These are phyloP conservation scores for Nemotelus nigrinus DNA, from an alignment of 2,888 invertebrate species.

Conservation along the genomic window DNA sequence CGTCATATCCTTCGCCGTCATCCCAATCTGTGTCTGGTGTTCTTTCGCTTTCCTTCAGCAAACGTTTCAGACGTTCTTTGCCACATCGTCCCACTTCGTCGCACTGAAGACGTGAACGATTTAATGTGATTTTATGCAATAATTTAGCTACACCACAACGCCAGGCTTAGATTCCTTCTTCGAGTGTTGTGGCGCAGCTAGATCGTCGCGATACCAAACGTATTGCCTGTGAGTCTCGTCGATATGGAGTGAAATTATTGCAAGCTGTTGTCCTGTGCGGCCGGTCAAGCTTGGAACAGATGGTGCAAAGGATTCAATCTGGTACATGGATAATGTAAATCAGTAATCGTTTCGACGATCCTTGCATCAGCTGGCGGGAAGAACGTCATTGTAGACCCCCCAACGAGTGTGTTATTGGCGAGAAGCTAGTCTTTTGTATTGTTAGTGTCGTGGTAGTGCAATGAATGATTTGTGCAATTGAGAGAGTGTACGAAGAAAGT, in stretches of 20 bases:
- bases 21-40: conserved; percentile 6
- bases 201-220: not conserved
- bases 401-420: too few relatives aligned
- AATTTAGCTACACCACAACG: not conserved
- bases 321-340: not conserved
- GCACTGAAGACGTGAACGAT: conserved; percentile 14
- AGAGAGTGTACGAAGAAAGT: conserved; percentile 3
- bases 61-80: not conserved
- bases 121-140: conserved; percentile 13
- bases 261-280: not conserved
- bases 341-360: not conserved
- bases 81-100: not conserved
- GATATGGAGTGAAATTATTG: conserved; percentile 4
- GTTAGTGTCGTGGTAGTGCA: not conserved
- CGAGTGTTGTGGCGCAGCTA: not conserved
- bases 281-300: not conserved
- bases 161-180: not conserved
- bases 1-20: not conserved
- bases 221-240: not conserved
- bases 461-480: conserved; percentile 24
- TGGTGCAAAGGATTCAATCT: conserved; percentile 2
- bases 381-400: too few relatives aligned
- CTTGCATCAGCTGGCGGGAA: not conserved
- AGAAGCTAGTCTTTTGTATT: too few relatives aligned
- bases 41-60: conserved; percentile 24